Evolutionary conservation across 2,888 invertebrate species (phyloP).

Genomic region (Pedicia rivosa): DNA sequence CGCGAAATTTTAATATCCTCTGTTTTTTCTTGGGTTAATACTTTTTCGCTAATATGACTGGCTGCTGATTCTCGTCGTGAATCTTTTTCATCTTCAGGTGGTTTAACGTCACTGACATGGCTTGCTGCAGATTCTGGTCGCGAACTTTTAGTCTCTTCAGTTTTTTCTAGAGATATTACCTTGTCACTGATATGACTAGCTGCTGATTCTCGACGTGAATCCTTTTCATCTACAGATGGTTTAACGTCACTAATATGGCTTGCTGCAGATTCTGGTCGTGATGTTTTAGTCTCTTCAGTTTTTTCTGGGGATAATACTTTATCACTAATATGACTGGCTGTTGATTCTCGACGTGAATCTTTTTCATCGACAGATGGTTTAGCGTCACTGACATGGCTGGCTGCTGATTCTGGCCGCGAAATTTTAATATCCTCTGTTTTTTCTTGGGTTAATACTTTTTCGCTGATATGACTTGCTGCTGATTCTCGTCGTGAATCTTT

Average conservation of each 20-base stretch:
- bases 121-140: constrained; percentile 11
- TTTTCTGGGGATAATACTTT: too few species aligned
- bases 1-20: too few species aligned
- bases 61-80: too few species aligned
- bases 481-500: constrained; percentile 10
- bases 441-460: constrained; percentile 11
- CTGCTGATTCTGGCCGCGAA: not conserved
- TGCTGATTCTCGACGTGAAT: constrained; percentile 9
- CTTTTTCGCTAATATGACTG: too few species aligned
- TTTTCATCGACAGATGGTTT: too few species aligned
- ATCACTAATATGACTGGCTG: constrained; percentile 9
- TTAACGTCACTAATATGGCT: too few species aligned
- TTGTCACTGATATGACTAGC: constrained; percentile 12
- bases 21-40: too few species aligned
- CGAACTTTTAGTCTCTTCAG: constrained; percentile 1
- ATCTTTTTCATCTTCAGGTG: constrained; percentile 10
- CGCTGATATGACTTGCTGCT: constrained; percentile 7
- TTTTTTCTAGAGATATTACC: constrained; percentile 12
- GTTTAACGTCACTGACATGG: constrained; percentile 9
- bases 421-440: constrained; percentile 5
- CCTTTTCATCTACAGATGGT: constrained; percentile 7
- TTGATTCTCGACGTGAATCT: constrained; percentile 9
- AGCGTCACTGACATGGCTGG: too few species aligned
- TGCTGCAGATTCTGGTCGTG: not conserved
- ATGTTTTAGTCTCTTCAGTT: not conserved